Evolutionary conservation across 2,888 invertebrate genomes (phyloP), one percentile per base, ranked within the genome.

Genomic region (Augochlorella aurata): DNA sequence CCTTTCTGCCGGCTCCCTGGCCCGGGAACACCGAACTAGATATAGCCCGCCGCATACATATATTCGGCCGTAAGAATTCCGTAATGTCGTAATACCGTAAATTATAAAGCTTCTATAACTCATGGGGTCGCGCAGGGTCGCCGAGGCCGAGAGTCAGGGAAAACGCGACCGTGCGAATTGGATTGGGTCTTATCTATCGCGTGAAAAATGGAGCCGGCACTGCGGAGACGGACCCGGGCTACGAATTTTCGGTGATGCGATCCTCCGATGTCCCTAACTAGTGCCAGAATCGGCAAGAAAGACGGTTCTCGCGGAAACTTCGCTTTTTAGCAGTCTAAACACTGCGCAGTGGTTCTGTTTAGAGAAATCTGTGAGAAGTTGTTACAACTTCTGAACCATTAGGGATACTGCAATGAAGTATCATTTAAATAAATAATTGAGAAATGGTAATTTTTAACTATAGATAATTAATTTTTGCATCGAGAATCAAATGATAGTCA

Each of bases 41-140:
- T 71, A 75, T 67, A 47, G 24, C 44, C 58, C 7, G 8, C 38
- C 38, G 38, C 38, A 38, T 38, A 38, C 29, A 50, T 74, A 77
- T 68, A 75, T 73, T 70, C 70, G 74, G 68, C 75, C 79, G 76
- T 85, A 81, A 79, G 74, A 85, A 85, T 83, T 70, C 79, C 81
- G 38, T 77, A 76, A 81, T 66, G 74, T 68, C 50, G 79, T 78
- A 78, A 85, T 82, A 82, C 49, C 74, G 71, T 79, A 75, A 84
- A 82, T 84, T 82, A 76, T 70, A 69, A 79, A 74, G 67, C 52
- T 70, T 66, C 79, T 69, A 79, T 84, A 84, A 82, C 18, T 82
- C 79, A 82, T 54, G n/a, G 71, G 24, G 9, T 18, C 16, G 58
- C 5, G 9, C 47, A n/a, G 21, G 47, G 2, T 49, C 12, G 47